Conservation (phyloP, 2,113 vertebrate genomes). For the Ammospiza nelsoni region DNA sequence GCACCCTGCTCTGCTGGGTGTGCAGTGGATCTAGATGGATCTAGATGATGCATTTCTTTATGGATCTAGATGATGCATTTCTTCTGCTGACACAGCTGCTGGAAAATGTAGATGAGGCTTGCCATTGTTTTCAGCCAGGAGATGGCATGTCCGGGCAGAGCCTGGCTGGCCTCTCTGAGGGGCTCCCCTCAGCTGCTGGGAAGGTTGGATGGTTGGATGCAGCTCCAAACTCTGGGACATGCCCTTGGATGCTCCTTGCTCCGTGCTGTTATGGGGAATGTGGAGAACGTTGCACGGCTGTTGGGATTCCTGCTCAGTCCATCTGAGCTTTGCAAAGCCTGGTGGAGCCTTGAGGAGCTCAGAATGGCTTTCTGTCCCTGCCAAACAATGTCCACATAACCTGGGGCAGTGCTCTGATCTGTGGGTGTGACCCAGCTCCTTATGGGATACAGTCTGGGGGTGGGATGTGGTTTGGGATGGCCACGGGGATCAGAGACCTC, state of each 20-base stretch:
- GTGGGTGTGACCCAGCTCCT: neutral
- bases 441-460: neutral
- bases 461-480: rapidly evolving
- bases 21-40: too few relatives aligned
- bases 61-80: too few relatives aligned
- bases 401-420: neutral
- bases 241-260: neutral
- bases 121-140: neutral
- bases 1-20: neutral
- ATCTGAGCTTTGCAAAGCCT: neutral
- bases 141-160: neutral
- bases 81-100: neutral
- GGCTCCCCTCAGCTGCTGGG: neutral
- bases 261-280: rapidly evolving
- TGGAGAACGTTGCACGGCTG: rapidly evolving
- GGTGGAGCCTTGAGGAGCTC: neutral
- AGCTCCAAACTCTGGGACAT: neutral
- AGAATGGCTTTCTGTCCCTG: neutral
- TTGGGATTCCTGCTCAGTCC: neutral
- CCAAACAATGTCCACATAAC: neutral
- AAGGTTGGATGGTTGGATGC: neutral
- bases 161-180: rapidly evolving
- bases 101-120: neutral
- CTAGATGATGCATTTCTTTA: too few relatives aligned
- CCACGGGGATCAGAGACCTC: neutral